Evolutionary conservation across 2,888 invertebrate genomes (phyloP).

Genomic region (Patella pellucida): DNA sequence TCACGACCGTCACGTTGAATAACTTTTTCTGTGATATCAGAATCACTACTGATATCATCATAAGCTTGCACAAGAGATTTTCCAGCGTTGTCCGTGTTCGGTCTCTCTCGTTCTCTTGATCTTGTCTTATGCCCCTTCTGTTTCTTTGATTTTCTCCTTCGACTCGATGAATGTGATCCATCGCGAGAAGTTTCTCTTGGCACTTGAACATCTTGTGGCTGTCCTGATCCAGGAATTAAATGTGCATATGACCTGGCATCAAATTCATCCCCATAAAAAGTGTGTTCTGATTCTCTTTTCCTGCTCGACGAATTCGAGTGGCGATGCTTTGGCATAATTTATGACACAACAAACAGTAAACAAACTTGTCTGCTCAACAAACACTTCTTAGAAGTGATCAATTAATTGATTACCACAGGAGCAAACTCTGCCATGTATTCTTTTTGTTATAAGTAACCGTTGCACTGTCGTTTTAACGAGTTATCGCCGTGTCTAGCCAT

Average conservation of each 20-base stretch:
- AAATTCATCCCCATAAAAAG: constrained; percentile 50
- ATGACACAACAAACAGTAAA: too few relatives aligned
- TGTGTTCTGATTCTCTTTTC: not conserved
- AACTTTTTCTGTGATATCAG: constrained; percentile 41
- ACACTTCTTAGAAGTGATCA: too few relatives aligned
- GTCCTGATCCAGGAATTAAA: constrained; percentile 44
- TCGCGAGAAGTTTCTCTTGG: constrained; percentile 7
- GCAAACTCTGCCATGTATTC: too few relatives aligned
- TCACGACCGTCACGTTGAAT: not conserved
- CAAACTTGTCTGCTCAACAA: too few relatives aligned
- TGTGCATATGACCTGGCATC: constrained; percentile 63
- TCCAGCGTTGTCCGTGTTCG: constrained; percentile 33
- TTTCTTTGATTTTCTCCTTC: constrained; percentile 51
- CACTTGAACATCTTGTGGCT: constrained; percentile 16
- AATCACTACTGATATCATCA: constrained; percentile 64
- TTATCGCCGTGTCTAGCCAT: too few relatives aligned
- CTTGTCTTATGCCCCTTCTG: constrained; percentile 26
- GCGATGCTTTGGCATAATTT: constrained; percentile 16
- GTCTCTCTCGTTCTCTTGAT: constrained; percentile 43
- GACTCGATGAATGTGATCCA: constrained; percentile 10
- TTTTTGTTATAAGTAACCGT: too few relatives aligned
- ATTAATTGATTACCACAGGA: too few relatives aligned
- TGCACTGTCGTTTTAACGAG: too few relatives aligned
- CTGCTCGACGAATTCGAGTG: not conserved
- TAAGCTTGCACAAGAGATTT: constrained; percentile 54